phyloP scores from a whole-genome alignment of 2,113 vertebrate genomes.

The Camelus dromedarius region DNA sequence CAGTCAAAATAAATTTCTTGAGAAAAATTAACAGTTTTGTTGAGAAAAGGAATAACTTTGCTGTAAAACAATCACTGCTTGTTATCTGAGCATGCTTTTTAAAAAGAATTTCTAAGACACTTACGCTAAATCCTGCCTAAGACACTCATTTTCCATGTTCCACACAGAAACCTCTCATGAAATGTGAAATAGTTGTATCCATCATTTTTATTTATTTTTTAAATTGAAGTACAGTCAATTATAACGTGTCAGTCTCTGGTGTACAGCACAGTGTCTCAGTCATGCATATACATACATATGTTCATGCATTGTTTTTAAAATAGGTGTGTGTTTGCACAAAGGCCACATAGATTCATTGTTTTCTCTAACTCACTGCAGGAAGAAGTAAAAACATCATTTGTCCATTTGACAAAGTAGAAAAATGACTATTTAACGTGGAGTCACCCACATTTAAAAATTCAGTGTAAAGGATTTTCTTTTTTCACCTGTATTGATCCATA shows the following conservation, averaged over 20 bases:
- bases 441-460: background rate
- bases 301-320: background rate
- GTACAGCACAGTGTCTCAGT: too few relatives aligned
- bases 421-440: background rate
- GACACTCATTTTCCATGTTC: background rate
- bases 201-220: background rate
- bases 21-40: background rate
- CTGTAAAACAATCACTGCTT: background rate
- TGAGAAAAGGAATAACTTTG: constrained; percentile 18
- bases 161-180: background rate
- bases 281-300: too few relatives aligned
- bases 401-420: background rate
- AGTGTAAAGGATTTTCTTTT: background rate
- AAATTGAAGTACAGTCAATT: too few relatives aligned
- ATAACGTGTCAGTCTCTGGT: too few relatives aligned
- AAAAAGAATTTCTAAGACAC: background rate
- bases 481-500: background rate
- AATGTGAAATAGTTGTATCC: background rate
- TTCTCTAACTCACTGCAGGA: background rate
- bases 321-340: background rate
- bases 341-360: background rate
- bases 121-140: background rate
- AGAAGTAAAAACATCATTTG: background rate
- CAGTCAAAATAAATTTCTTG: background rate
- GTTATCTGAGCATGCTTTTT: background rate